Evolutionary conservation across 2,113 vertebrate genomes (phyloP), one percentile per base, ranked within the genome.

Genomic region (Hiodon tergisus): DNA sequence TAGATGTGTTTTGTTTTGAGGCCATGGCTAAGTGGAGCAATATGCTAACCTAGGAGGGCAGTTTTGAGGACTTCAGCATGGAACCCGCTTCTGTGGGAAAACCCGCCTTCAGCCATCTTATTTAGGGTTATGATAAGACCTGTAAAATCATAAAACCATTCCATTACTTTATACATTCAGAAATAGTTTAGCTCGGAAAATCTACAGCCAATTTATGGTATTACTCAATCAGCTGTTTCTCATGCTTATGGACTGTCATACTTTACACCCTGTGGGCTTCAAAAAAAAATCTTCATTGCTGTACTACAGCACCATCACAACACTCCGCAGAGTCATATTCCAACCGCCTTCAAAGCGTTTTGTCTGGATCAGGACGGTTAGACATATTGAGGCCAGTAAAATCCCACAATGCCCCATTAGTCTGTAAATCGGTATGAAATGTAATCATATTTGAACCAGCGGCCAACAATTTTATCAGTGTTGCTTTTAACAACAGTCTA

Each of bases 381-480:
- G 82, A 87, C 85, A 88, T 83, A 62, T 87, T 87, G 81, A 86
- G 86, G 86, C 85, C 83, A 86, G 81, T 84, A 83, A 89, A 83
- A 82, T 83, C 84, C 83, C 86, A 65, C 86, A 85, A 85, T 83
- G 85, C 76, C 83, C 87, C 82, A 76, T 89, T 90, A 91, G 86
- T 82, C 83, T 69, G 83, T 86, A 88, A 86, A 88, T 87, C 90
- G 89, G 85, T 87, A 85, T 89, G 87, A 93, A 92, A 91, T 88
- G 90, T 87, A 92, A 88, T 91, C 85, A 87, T 85, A 31, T 31
- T 83, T 83, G 86, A 84, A 84, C 86, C 88, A 88, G 88, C 74
- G 88, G 89, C 86, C 86, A 87, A 88, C 80, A 84, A 85, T 91
- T 88, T 89, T 77, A 76, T 72, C 76, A 77, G 85, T 86, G 81